These are phyloP conservation scores for Cheilinus undulatus DNA, from an alignment of 2,113 vertebrate genomes.

Conservation along the genomic window DNA sequence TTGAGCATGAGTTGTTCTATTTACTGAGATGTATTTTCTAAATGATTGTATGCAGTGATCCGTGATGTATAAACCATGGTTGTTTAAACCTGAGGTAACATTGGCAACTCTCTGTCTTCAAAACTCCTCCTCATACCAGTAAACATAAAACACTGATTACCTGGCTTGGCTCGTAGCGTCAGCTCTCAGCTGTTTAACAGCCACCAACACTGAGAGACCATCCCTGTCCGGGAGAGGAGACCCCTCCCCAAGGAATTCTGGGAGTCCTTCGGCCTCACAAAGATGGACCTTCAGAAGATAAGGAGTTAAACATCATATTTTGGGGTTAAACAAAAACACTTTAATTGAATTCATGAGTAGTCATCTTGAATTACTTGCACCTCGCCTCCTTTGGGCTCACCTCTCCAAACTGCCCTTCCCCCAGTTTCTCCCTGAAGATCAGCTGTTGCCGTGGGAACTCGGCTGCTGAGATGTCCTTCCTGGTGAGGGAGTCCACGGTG, in stretches of 20 bases:
- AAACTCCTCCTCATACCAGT: too few relatives aligned
- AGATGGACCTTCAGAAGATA: slow-evolving; percentile 83
- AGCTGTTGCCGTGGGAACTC: slow-evolving; percentile 87
- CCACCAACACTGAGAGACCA: slow-evolving; percentile 81
- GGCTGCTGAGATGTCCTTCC: slow-evolving; percentile 87
- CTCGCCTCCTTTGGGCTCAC: slow-evolving; percentile 50
- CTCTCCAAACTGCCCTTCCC: slow-evolving; percentile 91
- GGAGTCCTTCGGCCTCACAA: slow-evolving; percentile 85
- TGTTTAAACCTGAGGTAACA: too few relatives aligned
- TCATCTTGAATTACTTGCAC: background rate
- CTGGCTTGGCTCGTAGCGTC: slow-evolving; percentile 88
- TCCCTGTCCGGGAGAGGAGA: slow-evolving; percentile 75
- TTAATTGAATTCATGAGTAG: background rate
- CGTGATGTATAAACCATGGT: too few relatives aligned
- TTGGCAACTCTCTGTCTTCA: too few relatives aligned
- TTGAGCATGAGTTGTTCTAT: too few relatives aligned
- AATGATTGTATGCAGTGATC: too few relatives aligned
- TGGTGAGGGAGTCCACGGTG: slow-evolving; percentile 87
- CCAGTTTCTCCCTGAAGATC: slow-evolving; percentile 87
- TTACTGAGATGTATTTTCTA: too few relatives aligned
- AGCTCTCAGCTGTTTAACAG: slow-evolving; percentile 87
- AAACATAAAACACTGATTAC: slow-evolving; percentile 47
- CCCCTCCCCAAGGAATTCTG: slow-evolving; percentile 83
- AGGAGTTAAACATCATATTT: too few relatives aligned
- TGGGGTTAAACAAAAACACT: too few relatives aligned